Base-by-base conservation (phyloP, 2,113 vertebrate species). In the Rhodinocichla rosea region DNA sequence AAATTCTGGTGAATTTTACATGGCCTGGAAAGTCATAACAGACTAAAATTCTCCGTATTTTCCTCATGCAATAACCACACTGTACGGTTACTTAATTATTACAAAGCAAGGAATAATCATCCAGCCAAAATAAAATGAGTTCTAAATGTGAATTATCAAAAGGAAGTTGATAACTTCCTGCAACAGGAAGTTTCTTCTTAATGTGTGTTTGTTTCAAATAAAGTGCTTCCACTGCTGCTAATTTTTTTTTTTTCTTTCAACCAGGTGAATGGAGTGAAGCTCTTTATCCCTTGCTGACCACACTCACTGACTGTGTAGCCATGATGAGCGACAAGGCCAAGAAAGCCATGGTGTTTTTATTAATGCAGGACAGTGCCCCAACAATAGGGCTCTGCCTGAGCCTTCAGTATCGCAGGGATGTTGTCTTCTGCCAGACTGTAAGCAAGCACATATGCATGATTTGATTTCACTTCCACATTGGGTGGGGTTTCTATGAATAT, bases 301-400 rank as follows among this genome's bases (percentile, higher is more conserved):
- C 99, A 4, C 99, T 99, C 86, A 99, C 98, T 0, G 99, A 99
- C 95, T 99, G 99, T 0, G 99, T 99, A 77, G 98, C 99, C 95
- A 99, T 99, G 99, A 99, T 99, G 99, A 99, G 99, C 8, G 99
- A 99, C 98, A 99, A 98, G 95, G 99, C 99, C 94, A 99, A 99
- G 96, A 99, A 98, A 97, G 99, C 99, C 33, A 99, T 99, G 99
- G 99, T 99, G 65, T 99, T 99, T 96, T 97, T 99, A 90, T 98
- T 99, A 67, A 99, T 99, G 99, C 99, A 99, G 97, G 99, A 99
- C 97, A 98, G 98, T 7, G 99, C 99, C 4, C 99, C 99, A 0
- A 99, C 99, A 49, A 99, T 99, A 49, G 98, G 98, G 91, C 98
- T 99, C 89, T 99, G 99, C 95, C 97, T 99, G 87, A 98, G 98